Evolutionary conservation across 1,140 invertebrate species (phyloP).

Genomic region (Drosophila quadrilineata): DNA sequence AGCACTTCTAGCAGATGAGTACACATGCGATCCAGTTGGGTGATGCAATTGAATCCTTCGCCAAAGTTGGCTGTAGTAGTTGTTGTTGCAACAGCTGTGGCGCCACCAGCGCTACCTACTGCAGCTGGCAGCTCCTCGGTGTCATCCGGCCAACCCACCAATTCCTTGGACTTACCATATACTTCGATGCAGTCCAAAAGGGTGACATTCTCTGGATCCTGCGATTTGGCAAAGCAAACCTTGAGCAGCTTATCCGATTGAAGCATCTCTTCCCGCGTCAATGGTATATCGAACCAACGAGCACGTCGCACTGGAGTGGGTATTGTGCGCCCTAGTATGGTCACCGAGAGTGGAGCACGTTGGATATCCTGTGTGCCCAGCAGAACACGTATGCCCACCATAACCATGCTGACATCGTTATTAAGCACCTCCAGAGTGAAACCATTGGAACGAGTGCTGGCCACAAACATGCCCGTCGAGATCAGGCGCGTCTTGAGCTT

Average conservation of each 20-base stretch:
- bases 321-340: slow-evolving; percentile 92
- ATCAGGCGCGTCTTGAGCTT: slow-evolving; percentile 97
- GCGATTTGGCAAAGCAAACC: slow-evolving; percentile 94
- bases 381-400: slow-evolving; percentile 92
- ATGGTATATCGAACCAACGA: slow-evolving; percentile 97
- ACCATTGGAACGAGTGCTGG: slow-evolving; percentile 92
- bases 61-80: slow-evolving; percentile 48
- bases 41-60: slow-evolving; percentile 75
- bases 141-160: slow-evolving; percentile 98
- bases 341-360: slow-evolving; percentile 86
- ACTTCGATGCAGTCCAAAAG: slow-evolving; percentile 96
- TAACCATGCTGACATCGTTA: slow-evolving; percentile 92
- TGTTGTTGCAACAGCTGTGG: slow-evolving; percentile 14
- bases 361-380: slow-evolving; percentile 93
- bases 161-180: slow-evolving; percentile 97
- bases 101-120: neutral
- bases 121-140: slow-evolving; percentile 88
- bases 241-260: slow-evolving; percentile 95
- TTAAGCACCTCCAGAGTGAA: slow-evolving; percentile 95
- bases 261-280: slow-evolving; percentile 96
- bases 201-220: slow-evolving; percentile 93
- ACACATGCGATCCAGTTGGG: slow-evolving; percentile 84
- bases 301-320: slow-evolving; percentile 88
- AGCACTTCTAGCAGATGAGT: slow-evolving; percentile 89
- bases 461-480: slow-evolving; percentile 94